Percentiles rank a stretch among this genome's conserved stretches.
Evolutionary conservation across 2,113 vertebrate species (phyloP).

Genomic region (Tiliqua scincoides): DNA sequence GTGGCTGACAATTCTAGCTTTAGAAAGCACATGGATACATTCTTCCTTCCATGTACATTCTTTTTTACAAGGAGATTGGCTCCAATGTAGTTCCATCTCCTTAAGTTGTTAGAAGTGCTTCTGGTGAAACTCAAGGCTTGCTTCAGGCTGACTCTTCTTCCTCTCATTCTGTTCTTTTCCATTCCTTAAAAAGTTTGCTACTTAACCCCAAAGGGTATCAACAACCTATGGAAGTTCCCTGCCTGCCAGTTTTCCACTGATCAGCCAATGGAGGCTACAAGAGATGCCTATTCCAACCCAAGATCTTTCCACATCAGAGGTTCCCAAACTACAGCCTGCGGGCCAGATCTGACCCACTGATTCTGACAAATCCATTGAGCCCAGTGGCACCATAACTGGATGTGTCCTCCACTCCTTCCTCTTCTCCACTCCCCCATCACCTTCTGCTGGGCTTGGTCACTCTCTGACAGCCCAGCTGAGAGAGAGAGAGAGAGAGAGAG

Average conservation of each 20-base stretch:
- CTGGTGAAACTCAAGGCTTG: not conserved
- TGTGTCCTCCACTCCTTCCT: too few species aligned
- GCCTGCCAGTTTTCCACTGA: not conserved
- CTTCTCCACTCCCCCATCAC: too few species aligned
- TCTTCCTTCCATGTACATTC: not conserved
- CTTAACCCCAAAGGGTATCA: not conserved
- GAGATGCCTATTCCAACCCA: not conserved
- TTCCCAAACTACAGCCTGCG: too few species aligned
- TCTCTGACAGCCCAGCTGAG: too few species aligned
- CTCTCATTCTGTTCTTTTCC: not conserved
- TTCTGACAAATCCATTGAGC: too few species aligned
- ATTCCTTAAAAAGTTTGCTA: not conserved
- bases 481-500: too few species aligned
- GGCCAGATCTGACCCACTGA: too few species aligned
- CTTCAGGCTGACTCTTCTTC: not conserved
- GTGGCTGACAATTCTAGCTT: not conserved
- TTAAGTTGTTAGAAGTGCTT: not conserved
- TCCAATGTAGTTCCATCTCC: not conserved
- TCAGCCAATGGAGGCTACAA: not conserved
- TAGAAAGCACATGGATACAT: not conserved
- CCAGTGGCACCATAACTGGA: too few species aligned
- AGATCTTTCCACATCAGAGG: not conserved
- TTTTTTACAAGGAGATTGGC: not conserved
- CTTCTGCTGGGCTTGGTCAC: too few species aligned
- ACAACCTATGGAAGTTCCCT: not conserved